Conservation (phyloP, 1,140 invertebrate genomes). For the Lepidurus packardi region DNA sequence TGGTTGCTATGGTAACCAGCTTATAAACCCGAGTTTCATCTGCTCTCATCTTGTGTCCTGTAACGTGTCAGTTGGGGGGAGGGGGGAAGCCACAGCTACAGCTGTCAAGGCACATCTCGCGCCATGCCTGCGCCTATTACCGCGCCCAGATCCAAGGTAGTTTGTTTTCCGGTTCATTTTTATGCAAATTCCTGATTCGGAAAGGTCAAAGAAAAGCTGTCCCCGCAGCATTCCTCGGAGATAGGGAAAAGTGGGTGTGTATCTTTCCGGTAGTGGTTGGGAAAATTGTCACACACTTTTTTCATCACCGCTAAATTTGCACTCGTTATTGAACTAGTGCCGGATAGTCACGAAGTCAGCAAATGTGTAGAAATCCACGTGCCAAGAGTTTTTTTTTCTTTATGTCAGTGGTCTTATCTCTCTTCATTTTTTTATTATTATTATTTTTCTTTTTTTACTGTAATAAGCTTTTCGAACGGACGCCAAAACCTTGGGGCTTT, state of each 20-base stretch:
- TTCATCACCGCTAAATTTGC: neutral
- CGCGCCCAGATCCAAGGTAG: neutral
- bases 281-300: neutral
- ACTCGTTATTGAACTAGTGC: neutral
- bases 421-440: neutral
- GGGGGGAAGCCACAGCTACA: neutral
- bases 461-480: neutral
- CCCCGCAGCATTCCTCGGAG: neutral
- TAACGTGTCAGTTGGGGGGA: neutral
- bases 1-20: conserved; percentile 6
- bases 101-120: neutral
- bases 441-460: neutral
- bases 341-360: neutral
- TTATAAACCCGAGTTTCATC: neutral
- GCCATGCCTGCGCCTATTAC: conserved; percentile 16
- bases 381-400: neutral
- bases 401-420: neutral
- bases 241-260: neutral
- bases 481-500: neutral
- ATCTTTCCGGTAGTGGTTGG: neutral
- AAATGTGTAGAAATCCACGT: neutral
- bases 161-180: conserved; percentile 10
- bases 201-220: neutral
- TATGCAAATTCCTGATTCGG: neutral
- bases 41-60: neutral